Base-by-base conservation (phyloP, 1,140 invertebrate genomes). In the Drosophila obscura region DNA sequence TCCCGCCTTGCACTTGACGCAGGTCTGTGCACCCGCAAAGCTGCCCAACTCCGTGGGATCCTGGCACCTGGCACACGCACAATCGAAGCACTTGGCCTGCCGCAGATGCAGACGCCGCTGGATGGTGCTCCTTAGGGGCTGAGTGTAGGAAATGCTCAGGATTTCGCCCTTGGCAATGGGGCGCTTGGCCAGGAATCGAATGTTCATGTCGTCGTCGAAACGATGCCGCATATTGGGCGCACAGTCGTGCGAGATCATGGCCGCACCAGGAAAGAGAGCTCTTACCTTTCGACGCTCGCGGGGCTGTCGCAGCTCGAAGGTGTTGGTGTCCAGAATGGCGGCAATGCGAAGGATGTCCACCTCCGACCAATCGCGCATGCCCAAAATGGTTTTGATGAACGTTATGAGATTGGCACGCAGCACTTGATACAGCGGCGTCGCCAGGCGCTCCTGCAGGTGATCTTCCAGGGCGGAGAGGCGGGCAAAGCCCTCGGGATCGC, bases 301-400 rank as follows among this genome's bases (percentile, higher is more conserved):
- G 11, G 87, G 80, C 39, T 93, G 93, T 51, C 93, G 90, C 1
- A 95, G 91, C 73, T 95, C 94, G 71, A 94, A 95, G 13, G 94
- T 92, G 75, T 96, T 96, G 2, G 94, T 95, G 69, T 95, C 94
- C 60, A 95, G 92, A 60, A 95, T 94, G 2, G 93, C 95, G 39
- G 94, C 94, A 5, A 95, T 92, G 77, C 93, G 93, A 11, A 96
- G 90, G 31, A 96, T 94, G 4, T 94, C 93, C 75, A 94, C 91
- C 67, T 94, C 93, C 35, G 93, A 92, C 80, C 93, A 93, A 8
- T 92, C 77, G 2, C 90, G 84, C 41, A 95, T 55, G 5, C 93
- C 93, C 46, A 95, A 88, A 9, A 94, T 93, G 48, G 94, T 93
- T 55, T 93, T 92, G 28, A 95, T 92, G 65, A 95, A 94, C 1